These are phyloP conservation scores for Hetaerina americana DNA, from an alignment of 1,140 invertebrate genomes.

Conservation along the genomic window DNA sequence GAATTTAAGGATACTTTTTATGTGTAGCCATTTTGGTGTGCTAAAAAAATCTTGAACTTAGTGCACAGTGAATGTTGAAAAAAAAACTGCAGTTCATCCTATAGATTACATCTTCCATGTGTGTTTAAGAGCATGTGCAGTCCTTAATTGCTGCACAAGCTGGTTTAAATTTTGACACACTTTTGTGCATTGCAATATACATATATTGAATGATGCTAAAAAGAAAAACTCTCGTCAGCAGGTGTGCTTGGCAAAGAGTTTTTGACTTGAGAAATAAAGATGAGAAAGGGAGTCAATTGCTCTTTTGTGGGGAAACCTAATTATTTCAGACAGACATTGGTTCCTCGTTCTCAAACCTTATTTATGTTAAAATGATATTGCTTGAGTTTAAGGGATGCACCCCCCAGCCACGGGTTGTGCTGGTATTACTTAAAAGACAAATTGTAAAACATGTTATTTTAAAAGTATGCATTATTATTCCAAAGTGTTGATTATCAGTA, in stretches of 20 bases:
- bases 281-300: neutral
- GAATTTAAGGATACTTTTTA: neutral
- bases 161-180: neutral
- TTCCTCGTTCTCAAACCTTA: neutral
- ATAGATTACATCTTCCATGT: neutral
- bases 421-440: neutral
- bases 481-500: neutral
- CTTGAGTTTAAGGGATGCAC: neutral
- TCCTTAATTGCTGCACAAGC: neutral
- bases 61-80: neutral
- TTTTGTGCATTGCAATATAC: neutral
- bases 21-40: neutral
- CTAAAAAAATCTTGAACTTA: neutral
- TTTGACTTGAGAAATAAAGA: neutral
- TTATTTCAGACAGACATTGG: neutral
- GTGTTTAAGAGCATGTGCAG: neutral
- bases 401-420: neutral
- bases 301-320: neutral
- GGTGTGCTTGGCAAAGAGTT: neutral
- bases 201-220: neutral
- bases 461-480: conserved; percentile 1
- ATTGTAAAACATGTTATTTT: neutral
- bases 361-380: neutral
- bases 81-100: neutral
- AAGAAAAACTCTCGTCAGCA: neutral